These are phyloP conservation scores for Asarcornis scutulata DNA, from an alignment of 2,113 vertebrate species.

Conservation along the genomic window DNA sequence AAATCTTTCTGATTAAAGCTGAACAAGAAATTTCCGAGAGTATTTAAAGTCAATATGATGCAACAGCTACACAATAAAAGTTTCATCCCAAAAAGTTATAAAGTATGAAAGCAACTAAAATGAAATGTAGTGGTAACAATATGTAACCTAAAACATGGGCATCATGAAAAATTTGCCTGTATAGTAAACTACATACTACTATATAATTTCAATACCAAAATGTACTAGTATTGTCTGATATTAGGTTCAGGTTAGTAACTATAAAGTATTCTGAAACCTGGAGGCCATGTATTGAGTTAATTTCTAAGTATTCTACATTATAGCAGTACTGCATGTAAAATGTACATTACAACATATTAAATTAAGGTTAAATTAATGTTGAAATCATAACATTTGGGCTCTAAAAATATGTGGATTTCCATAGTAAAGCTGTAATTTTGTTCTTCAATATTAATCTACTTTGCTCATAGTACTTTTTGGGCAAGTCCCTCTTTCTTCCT, in stretches of 20 bases:
- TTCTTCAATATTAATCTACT: neutral
- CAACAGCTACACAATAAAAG: neutral
- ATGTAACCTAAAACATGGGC: neutral
- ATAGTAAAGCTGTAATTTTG: neutral
- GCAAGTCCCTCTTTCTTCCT: neutral
- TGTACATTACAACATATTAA: neutral
- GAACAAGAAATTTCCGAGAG: neutral
- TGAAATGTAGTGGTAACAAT: neutral
- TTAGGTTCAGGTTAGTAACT: neutral
- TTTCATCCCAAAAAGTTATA: neutral
- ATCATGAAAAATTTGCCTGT: neutral
- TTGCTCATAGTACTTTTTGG: neutral
- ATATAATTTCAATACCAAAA: neutral
- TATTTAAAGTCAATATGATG: rapidly evolving
- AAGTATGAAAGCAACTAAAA: neutral
- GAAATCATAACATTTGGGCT: neutral
- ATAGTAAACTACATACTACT: neutral
- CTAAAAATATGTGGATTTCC: rapidly evolving
- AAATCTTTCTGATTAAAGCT: neutral
- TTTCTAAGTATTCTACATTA: neutral
- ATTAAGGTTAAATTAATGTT: neutral
- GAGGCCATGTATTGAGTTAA: neutral
- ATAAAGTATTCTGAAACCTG: neutral
- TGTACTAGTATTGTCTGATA: neutral
- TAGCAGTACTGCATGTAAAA: neutral